Conservation (phyloP, 2,888 invertebrate genomes). For the Andricus quercusramuli region DNA sequence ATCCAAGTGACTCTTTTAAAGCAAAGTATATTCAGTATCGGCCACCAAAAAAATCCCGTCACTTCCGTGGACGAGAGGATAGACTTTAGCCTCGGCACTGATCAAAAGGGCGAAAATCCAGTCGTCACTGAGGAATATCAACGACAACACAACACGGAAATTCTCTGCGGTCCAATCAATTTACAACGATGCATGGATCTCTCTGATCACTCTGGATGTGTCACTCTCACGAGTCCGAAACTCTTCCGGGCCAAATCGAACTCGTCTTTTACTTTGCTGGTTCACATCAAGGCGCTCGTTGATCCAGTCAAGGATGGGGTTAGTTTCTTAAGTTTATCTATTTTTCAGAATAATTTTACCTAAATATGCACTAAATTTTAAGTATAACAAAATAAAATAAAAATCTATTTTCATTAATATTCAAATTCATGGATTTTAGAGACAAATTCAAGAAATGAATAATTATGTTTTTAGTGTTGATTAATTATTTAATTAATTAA, state of each 20-base stretch:
- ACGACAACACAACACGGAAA: constrained; percentile 92
- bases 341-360: too few species aligned
- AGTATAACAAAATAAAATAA: too few species aligned
- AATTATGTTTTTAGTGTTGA: too few species aligned
- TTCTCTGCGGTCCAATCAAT: constrained; percentile 93
- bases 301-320: constrained; percentile 83
- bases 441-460: too few species aligned
- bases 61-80: constrained; percentile 80
- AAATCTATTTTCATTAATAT: too few species aligned
- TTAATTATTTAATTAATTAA: too few species aligned
- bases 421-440: too few species aligned
- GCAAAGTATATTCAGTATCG: constrained; percentile 85
- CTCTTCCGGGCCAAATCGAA: constrained; percentile 88
- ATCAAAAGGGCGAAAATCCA: constrained; percentile 83
- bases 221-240: constrained; percentile 93
- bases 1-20: constrained; percentile 88
- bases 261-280: constrained; percentile 82
- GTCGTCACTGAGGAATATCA: constrained; percentile 90
- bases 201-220: constrained; percentile 90
- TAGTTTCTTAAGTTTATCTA: constrained; percentile 48
- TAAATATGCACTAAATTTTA: too few species aligned
- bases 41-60: constrained; percentile 79
- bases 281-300: constrained; percentile 87
- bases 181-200: constrained; percentile 90
- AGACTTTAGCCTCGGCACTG: constrained; percentile 75